Conservation (phyloP, 2,113 vertebrate species). For the Tetraodon nigroviridis region DNA sequence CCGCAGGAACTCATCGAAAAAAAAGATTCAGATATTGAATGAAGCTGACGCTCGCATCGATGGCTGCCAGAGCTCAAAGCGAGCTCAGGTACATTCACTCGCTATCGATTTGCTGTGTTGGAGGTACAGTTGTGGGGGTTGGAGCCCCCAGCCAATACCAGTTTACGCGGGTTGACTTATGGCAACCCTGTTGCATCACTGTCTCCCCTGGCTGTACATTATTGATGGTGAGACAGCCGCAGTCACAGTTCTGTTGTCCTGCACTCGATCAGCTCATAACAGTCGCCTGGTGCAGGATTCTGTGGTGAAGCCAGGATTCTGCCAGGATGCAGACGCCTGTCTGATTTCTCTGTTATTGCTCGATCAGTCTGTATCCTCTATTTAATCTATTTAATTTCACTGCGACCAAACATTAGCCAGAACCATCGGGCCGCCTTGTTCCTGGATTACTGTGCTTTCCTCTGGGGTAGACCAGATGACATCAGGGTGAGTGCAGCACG, state of each 20-base stretch:
- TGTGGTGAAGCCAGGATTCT: not conserved
- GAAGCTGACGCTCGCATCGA: too few species aligned
- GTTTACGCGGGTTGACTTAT: not conserved
- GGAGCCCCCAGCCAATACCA: not conserved
- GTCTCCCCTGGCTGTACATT: not conserved
- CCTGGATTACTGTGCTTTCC: not conserved
- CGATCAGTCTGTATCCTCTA: not conserved
- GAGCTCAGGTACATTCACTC: not conserved
- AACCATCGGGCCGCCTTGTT: not conserved
- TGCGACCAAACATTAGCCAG: not conserved
- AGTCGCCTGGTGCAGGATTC: not conserved
- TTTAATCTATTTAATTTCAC: not conserved
- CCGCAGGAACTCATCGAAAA: too few species aligned
- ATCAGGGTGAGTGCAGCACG: not conserved
- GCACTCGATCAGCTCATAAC: not conserved
- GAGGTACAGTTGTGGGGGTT: not conserved
- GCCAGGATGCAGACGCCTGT: not conserved
- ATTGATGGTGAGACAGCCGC: not conserved
- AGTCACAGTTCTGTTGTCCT: not conserved
- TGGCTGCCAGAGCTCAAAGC: too few species aligned
- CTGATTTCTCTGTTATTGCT: not conserved
- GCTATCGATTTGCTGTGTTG: not conserved
- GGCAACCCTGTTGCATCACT: not conserved
- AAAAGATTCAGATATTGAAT: too few species aligned
- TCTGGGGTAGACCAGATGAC: not conserved